These are phyloP conservation scores for Nephrotoma flavescens DNA, from an alignment of 2,888 invertebrate species.

Conservation along the genomic window DNA sequence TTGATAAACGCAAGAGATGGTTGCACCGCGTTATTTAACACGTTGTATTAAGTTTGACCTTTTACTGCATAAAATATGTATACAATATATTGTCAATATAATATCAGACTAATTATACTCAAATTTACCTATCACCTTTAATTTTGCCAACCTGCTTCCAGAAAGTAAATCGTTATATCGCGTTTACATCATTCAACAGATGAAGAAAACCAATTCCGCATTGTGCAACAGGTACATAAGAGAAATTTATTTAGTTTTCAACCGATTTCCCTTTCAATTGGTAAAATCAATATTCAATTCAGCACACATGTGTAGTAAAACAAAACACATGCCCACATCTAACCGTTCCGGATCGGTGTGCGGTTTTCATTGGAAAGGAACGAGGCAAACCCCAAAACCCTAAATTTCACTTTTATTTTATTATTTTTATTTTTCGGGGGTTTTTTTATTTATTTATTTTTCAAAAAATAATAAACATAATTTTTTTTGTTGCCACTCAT, in stretches of 20 bases:
- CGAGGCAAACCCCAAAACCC: background rate
- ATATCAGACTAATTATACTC: background rate
- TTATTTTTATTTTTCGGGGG: background rate
- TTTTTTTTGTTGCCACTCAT: background rate
- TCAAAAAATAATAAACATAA: background rate
- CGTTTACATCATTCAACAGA: background rate
- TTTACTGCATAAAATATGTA: background rate
- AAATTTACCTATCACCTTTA: background rate
- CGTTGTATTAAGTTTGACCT: background rate
- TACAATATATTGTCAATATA: background rate
- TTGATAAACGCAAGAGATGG: too few relatives aligned
- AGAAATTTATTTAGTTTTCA: background rate
- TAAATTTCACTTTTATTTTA: background rate
- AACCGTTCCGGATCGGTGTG: background rate
- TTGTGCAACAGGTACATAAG: background rate
- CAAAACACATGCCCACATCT: background rate
- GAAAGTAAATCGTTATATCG: background rate
- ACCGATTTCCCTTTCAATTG: background rate
- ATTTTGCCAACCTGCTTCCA: background rate
- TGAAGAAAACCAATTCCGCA: background rate
- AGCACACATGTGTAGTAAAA: background rate
- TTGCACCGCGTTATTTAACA: too few relatives aligned
- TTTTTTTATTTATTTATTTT: background rate
- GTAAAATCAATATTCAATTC: background rate
- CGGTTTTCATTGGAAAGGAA: background rate